These are phyloP conservation scores for Drosophila pseudotalamancana DNA, from an alignment of 2,888 invertebrate genomes.

Conservation along the genomic window DNA sequence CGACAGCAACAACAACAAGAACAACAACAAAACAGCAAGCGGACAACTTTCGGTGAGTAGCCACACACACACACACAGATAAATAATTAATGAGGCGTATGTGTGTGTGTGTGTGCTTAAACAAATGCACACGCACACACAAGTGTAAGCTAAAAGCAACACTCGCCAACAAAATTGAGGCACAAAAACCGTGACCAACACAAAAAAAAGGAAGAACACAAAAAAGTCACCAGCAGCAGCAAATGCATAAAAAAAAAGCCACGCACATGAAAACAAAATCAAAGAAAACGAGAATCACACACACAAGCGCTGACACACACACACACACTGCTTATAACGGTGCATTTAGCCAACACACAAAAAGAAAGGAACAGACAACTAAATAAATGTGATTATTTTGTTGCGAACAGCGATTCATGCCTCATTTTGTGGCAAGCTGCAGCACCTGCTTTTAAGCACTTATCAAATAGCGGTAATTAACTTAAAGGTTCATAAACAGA, in stretches of 20 bases:
- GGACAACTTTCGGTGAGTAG: constrained; percentile 60
- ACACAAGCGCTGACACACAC: background rate
- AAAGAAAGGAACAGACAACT: constrained; percentile 1
- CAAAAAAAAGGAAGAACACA: background rate
- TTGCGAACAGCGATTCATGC: background rate
- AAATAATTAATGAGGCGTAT: constrained; percentile 64
- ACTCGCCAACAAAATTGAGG: background rate
- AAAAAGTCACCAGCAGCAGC: constrained; percentile 9
- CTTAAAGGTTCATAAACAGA: background rate
- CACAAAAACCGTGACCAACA: background rate
- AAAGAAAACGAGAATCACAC: background rate
- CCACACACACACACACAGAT: constrained; percentile 57
- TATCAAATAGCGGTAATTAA: background rate
- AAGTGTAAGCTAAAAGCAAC: constrained; percentile 10
- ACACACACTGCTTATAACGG: constrained; percentile 2
- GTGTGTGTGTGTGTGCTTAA: constrained; percentile 26
- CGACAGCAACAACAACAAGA: constrained; percentile 10
- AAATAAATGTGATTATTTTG: constrained; percentile 26
- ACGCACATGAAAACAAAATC: background rate
- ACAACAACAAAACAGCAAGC: constrained; percentile 1
- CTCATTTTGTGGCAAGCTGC: constrained; percentile 4
- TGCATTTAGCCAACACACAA: constrained; percentile 12
- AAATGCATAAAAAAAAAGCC: constrained; percentile 19
- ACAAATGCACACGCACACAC: constrained; percentile 54
- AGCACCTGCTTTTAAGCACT: background rate